These are phyloP conservation scores for Lutraria rhynchaena DNA, from an alignment of 1,140 invertebrate species.

Conservation along the genomic window DNA sequence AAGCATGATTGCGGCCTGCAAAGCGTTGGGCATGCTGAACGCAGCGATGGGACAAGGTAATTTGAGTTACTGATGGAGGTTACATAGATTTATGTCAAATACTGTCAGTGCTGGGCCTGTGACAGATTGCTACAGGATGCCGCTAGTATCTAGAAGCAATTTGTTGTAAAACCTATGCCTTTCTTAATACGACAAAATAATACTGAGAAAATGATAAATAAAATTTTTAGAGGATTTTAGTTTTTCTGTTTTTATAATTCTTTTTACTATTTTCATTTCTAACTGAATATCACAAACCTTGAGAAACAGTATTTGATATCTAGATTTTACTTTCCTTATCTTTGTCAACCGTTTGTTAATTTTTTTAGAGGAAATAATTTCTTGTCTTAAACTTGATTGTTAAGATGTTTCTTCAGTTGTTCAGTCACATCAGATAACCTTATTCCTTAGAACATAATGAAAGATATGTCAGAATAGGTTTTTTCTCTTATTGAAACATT, in stretches of 20 bases:
- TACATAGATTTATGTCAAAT: background rate
- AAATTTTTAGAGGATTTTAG: too few species aligned
- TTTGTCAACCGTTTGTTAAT: too few species aligned
- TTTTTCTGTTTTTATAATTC: too few species aligned
- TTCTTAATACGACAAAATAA: too few species aligned
- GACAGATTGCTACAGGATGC: constrained; percentile 1
- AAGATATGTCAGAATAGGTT: constrained; percentile 45
- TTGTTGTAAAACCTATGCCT: background rate
- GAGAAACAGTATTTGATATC: too few species aligned
- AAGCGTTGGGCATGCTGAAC: constrained; percentile 1
- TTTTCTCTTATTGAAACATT: background rate
- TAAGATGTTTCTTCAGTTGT: too few species aligned
- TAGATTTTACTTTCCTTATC: too few species aligned
- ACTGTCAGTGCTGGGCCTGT: background rate
- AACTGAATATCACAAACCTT: too few species aligned
- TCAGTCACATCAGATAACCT: constrained; percentile 9
- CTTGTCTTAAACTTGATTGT: too few species aligned
- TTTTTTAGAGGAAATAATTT: too few species aligned
- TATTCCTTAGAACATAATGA: constrained; percentile 38
- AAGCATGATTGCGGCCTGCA: constrained; percentile 11
- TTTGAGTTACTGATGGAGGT: background rate
- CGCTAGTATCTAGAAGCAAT: constrained; percentile 26
- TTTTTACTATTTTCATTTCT: too few species aligned
- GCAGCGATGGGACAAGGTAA: background rate
- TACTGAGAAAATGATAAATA: too few species aligned